Conservation (phyloP, 2,113 vertebrate genomes). For the Psammodynastes pulverulentus region DNA sequence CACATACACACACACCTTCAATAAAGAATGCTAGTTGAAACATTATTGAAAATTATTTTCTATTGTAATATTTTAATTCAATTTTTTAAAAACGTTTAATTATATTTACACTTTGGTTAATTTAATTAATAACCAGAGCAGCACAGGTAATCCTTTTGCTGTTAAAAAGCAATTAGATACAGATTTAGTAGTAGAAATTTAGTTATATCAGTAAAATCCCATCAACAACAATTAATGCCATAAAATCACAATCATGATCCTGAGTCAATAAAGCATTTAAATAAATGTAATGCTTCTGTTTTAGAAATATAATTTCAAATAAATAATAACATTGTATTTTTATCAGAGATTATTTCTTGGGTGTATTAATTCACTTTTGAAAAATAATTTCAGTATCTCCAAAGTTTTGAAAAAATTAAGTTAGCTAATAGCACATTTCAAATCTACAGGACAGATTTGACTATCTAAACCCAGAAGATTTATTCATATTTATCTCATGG, state of each 20-base stretch:
- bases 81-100: not conserved
- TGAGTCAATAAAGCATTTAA: slow-evolving; percentile 15
- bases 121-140: not conserved
- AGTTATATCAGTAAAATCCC: not conserved
- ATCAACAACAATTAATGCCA: slow-evolving; percentile 19
- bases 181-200: not conserved
- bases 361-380: slow-evolving; percentile 31
- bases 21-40: not conserved
- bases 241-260: slow-evolving; percentile 9
- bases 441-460: slow-evolving; percentile 5
- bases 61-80: not conserved
- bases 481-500: not conserved
- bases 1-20: not conserved
- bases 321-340: slow-evolving; percentile 26
- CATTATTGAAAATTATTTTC: not conserved
- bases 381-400: not conserved
- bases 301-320: slow-evolving; percentile 35
- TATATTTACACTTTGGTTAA: not conserved
- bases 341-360: slow-evolving; percentile 25
- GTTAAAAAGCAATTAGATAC: not conserved
- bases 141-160: slow-evolving; percentile 1
- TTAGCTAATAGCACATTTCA: not conserved
- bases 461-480: slow-evolving; percentile 15
- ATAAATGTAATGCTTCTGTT: not conserved
- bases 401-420: slow-evolving; percentile 28